Conservation (phyloP, 35 echinoderm and acorn worm genomes). For the Amphiura filiformis region DNA sequence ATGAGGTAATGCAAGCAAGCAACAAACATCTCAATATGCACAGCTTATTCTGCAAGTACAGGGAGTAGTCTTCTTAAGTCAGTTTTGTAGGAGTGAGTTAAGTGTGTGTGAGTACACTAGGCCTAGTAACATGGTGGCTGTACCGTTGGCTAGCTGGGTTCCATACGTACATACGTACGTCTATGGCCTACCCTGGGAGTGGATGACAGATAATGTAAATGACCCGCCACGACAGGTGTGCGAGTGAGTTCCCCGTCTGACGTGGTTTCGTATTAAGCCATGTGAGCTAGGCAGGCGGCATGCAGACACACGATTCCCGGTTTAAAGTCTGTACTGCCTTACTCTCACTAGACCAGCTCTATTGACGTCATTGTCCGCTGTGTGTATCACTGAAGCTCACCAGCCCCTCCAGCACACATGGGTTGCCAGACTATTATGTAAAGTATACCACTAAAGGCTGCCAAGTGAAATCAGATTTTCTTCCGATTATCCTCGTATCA, state of each 20-base stretch:
- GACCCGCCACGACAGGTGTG: background rate
- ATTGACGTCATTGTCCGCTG: background rate
- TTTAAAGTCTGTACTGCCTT: background rate
- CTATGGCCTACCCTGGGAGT: background rate
- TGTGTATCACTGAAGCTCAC: background rate
- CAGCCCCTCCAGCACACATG: background rate
- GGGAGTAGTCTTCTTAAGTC: too few relatives aligned
- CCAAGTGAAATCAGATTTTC: too few relatives aligned
- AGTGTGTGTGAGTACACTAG: background rate
- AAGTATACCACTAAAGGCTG: too few relatives aligned
- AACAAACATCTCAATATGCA: too few relatives aligned
- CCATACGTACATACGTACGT: background rate
- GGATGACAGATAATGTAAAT: constrained; percentile 11
- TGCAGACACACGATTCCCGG: background rate
- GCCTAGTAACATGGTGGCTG: background rate
- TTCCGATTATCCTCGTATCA: too few relatives aligned
- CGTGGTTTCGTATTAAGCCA: background rate
- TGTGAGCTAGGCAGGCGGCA: background rate
- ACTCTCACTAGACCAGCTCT: background rate
- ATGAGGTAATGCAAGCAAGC: too few relatives aligned
- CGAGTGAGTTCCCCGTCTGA: background rate
- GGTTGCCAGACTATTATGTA: background rate
- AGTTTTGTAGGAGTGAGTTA: too few relatives aligned
- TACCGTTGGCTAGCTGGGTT: too few relatives aligned
- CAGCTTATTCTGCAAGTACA: too few relatives aligned